These are phyloP conservation scores for Monarcha castaneiventris DNA, from an alignment of 2,113 vertebrate genomes.

Conservation along the genomic window DNA sequence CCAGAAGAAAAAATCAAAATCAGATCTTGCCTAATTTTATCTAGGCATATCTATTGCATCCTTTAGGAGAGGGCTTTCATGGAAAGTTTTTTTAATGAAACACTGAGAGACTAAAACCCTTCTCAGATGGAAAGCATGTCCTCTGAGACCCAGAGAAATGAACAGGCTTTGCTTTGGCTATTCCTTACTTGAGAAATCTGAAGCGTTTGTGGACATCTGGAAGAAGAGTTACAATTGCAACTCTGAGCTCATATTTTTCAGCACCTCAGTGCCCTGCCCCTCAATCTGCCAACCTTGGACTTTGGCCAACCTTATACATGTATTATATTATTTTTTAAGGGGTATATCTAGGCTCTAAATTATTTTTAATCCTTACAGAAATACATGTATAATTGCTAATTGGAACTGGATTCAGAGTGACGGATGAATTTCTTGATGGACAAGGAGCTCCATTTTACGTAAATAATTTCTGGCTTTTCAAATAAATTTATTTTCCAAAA, in stretches of 20 bases:
- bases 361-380: background rate
- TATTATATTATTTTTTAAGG: background rate
- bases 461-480: background rate
- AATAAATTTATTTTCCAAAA: background rate
- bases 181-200: background rate
- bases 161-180: background rate
- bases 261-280: background rate
- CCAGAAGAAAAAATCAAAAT: background rate
- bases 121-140: background rate
- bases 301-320: background rate
- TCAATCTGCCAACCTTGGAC: background rate
- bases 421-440: background rate
- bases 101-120: background rate
- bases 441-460: accelerated
- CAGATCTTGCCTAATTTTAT: background rate
- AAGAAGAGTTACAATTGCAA: background rate
- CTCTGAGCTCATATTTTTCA: background rate
- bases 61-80: background rate
- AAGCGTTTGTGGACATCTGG: accelerated
- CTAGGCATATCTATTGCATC: background rate
- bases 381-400: background rate
- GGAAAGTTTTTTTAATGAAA: background rate
- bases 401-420: background rate
- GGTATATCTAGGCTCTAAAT: background rate
- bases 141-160: background rate